Percentiles rank a stretch among this genome's conserved stretches.
These are phyloP conservation scores for Rhamphomyia laevipes DNA, from an alignment of 2,888 invertebrate genomes.

Conservation along the genomic window DNA sequence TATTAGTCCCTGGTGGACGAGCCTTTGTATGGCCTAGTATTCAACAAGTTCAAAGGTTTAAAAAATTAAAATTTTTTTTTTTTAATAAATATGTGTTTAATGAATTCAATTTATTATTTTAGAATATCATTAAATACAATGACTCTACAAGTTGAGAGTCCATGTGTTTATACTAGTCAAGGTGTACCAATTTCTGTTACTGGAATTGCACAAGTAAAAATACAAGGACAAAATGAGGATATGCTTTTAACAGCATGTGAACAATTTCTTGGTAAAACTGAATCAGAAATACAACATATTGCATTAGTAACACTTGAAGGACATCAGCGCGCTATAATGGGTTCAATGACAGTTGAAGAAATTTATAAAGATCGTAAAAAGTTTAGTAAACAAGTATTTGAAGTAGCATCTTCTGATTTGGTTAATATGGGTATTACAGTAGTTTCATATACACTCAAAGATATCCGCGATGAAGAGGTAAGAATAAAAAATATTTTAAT, in stretches of 20 bases:
- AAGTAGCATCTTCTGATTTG: slow-evolving; percentile 87
- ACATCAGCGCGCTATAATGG: slow-evolving; percentile 92
- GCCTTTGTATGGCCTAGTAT: slow-evolving; percentile 95
- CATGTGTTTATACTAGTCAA: slow-evolving; percentile 90
- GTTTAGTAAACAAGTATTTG: slow-evolving; percentile 89
- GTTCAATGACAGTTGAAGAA: slow-evolving; percentile 93
- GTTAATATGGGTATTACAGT: slow-evolving; percentile 96
- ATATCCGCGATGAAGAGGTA: slow-evolving; percentile 91
- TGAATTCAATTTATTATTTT: slow-evolving; percentile 19
- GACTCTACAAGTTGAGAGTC: slow-evolving; percentile 92
- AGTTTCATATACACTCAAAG: slow-evolving; percentile 88
- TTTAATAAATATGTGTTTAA: not conserved
- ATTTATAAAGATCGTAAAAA: slow-evolving; percentile 94
- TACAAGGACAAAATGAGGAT: slow-evolving; percentile 62
- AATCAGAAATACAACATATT: slow-evolving; percentile 80
- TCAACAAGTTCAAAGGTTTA: slow-evolving; percentile 67
- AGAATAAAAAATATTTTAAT: slow-evolving; percentile 34
- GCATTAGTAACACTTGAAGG: slow-evolving; percentile 86
- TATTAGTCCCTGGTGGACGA: slow-evolving; percentile 88
- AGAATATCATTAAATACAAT: slow-evolving; percentile 94
- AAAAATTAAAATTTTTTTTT: slow-evolving; percentile 1
- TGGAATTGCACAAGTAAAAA: slow-evolving; percentile 91
- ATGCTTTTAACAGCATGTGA: slow-evolving; percentile 77
- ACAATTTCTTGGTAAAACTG: slow-evolving; percentile 82
- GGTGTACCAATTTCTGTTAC: slow-evolving; percentile 96